Percentiles rank a stretch among this genome's conserved stretches.
Conservation (phyloP, 2,888 invertebrate genomes). For the Ligdia adustata region DNA sequence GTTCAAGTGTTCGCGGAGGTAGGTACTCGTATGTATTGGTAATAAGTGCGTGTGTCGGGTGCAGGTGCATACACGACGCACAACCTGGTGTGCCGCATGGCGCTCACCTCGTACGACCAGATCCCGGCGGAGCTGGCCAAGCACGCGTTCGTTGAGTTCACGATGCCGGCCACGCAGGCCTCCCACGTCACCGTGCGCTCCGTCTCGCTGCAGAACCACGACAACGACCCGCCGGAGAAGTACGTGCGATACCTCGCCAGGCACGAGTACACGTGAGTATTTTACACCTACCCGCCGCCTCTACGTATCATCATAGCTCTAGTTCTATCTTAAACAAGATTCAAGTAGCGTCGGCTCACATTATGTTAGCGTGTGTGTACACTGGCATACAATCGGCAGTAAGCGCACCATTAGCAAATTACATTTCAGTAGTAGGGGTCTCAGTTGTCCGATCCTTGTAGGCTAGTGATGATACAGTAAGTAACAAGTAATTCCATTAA, state of each 20-base stretch:
- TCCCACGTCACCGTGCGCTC: conserved; percentile 97
- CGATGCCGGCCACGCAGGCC: conserved; percentile 98
- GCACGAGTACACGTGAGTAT: conserved; percentile 94
- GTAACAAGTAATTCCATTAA: no score
- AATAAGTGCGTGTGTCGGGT: neutral
- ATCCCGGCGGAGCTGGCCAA: conserved; percentile 96
- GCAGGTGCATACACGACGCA: conserved; percentile 99
- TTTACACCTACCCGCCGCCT: neutral
- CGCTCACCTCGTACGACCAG: conserved; percentile 98
- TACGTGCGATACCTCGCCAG: conserved; percentile 98
- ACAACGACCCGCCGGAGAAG: conserved; percentile 98
- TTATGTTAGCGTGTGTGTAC: no score
- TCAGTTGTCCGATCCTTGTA: no score
- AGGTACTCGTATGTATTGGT: no score
- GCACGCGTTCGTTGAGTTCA: conserved; percentile 96
- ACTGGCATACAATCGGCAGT: no score
- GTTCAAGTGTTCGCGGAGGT: neutral
- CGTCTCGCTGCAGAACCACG: conserved; percentile 94
- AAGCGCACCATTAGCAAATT: no score
- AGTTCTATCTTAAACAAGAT: no score
- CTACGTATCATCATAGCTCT: no score
- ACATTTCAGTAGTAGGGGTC: no score
- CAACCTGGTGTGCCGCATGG: conserved; percentile 96
- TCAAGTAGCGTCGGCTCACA: no score
- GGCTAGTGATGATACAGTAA: no score